Evolutionary conservation across 2,888 invertebrate species (phyloP), one percentile per base, ranked within the genome.

Genomic region (Neelides folsomi): DNA sequence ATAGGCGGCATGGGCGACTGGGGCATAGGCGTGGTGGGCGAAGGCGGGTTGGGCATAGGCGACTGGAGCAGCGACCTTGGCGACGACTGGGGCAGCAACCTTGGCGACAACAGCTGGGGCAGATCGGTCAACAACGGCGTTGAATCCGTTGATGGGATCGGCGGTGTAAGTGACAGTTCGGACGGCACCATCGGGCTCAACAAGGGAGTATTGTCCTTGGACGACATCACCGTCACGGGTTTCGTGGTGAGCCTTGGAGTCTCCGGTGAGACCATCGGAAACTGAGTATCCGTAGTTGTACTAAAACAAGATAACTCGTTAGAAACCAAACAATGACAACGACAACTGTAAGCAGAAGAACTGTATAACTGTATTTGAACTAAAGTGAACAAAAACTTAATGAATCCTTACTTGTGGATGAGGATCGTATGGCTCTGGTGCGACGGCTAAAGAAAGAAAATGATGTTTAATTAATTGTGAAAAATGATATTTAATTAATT

Each of bases 201-300:
- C 50, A 19, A 50, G 44, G 18, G 50, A 50, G 44, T 50, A 50
- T 50, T 50, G 50, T 36, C 50, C 50, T 12, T 18, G 27, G 15
- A 50, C 50, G 16, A 50, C 50, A 37, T 50, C 50, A 16, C 50
- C 50, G 19, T 43, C 35, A 15, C 50, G 50, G 44, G 44, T 50
- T 37, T 50, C 50, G n/a, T 47, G 47, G 47, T 50, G 50, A 13
- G 50, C 43, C 50, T 50, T 50, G 15, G 43, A 44, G 44, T 50
- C 50, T 44, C 50, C 50, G 44, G 50, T 50, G 27, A 42, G 44
- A 44, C 44, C 50, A 34, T 50, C 50, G 19, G 35, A 13, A 4
- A 50, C 50, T 27, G 37, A 37, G 50, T 50, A 50, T 15, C 50
- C 41, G 50, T 36, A 50, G 42, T 35, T 37, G 50, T 50, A 50